Evolutionary conservation across 2,113 vertebrate genomes (phyloP), one percentile per base, ranked within the genome.

Genomic region (Junco hyemalis): DNA sequence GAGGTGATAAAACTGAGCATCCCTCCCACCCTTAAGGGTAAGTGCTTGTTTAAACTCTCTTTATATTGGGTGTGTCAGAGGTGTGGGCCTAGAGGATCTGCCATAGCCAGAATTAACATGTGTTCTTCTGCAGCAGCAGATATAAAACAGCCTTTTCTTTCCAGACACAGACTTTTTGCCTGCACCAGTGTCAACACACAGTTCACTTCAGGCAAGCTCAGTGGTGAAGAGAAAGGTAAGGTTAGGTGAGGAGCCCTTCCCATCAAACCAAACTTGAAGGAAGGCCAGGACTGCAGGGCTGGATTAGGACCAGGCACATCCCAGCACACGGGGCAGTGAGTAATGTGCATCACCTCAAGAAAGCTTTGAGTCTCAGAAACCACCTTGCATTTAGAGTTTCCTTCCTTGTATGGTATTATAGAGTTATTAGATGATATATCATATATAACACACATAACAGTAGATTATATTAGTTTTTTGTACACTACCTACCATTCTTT

Each of bases 211-310:
- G 96, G 91, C 56, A 63, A 95, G 66, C 38, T 70, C 38, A 82
- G 77, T 73, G 84, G 80, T 54, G 53, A 83, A 81, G 51, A 79
- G 81, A 93, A 90, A 96, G 94, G 85, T 96, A 74, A 91, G 79
- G 82, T 88, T 95, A 95, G 93, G 93, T 92, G 88, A 97, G 48
- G 40, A 93, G 90, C 93, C 54, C 76, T 83, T 95, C 93, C 90
- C 93, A 88, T 80, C 66, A 77, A 72, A 86, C 35, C 50, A 53
- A 91, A 85, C 45, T 94, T 97, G 93, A 95, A 74, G 51, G 72
- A 81, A 94, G 74, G 91, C 94, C 93, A 96, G 80, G 86, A 20
- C 94, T 85, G 68, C 72, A 26, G 68, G 90, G 87, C 87, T 86
- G 81, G 93, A 93, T 95, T 94, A 95, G 80, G 86, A 80, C 57